Conservation (phyloP, 2,797 vertebrate species). For the Catostomus latipinnis region DNA sequence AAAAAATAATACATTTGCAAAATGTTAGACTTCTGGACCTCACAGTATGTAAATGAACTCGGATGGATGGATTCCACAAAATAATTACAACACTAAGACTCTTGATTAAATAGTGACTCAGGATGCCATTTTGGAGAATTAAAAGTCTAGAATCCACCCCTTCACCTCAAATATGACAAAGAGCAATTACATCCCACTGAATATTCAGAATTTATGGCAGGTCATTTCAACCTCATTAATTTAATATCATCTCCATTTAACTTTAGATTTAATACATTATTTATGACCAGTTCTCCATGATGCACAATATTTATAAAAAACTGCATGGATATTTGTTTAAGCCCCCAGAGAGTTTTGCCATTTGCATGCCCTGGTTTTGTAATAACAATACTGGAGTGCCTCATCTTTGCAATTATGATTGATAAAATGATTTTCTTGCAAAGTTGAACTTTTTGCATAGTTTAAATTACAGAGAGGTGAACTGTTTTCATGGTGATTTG, state of each 20-base stretch:
- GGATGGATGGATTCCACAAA: too few species aligned
- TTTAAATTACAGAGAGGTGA: constrained; percentile 4
- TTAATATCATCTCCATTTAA: constrained; percentile 39
- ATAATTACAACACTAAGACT: background rate
- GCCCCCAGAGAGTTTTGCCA: constrained; percentile 3
- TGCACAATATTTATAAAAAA: constrained; percentile 27
- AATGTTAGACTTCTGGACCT: too few species aligned
- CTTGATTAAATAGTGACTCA: background rate
- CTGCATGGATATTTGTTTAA: constrained; percentile 29
- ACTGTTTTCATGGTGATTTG: constrained; percentile 4
- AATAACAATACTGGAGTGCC: constrained; percentile 10
- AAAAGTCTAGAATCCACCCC: background rate
- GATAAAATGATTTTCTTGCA: constrained; percentile 28
- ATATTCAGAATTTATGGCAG: constrained; percentile 21
- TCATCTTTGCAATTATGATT: constrained; percentile 22
- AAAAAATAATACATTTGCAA: too few species aligned
- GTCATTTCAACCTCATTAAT: constrained; percentile 31
- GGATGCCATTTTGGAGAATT: background rate
- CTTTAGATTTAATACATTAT: constrained; percentile 35
- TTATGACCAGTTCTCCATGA: constrained; percentile 16
- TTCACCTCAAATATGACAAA: background rate
- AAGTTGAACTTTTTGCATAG: constrained; percentile 1
- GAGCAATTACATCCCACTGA: constrained; percentile 1
- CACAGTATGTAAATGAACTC: too few species aligned
- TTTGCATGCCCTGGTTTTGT: constrained; percentile 26